Evolutionary conservation across 1,140 invertebrate species (phyloP).

Genomic region (Andricus grossulariae): DNA sequence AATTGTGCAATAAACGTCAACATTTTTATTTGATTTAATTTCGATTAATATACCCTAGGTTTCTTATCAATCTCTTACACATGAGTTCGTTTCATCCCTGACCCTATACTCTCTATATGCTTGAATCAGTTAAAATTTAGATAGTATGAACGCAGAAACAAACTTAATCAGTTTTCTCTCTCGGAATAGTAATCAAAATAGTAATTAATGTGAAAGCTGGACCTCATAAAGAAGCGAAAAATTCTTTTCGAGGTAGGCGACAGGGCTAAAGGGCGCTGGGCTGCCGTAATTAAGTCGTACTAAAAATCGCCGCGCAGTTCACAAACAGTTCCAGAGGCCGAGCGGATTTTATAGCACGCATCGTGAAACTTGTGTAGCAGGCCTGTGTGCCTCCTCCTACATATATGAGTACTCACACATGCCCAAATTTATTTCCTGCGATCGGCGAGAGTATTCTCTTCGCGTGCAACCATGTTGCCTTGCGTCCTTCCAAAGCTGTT

Average conservation of each 20-base stretch:
- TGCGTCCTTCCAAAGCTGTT: too few species aligned
- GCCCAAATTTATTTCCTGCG: background rate
- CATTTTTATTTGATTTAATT: too few species aligned
- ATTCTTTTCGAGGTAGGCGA: conserved; percentile 49
- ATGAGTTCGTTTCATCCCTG: too few species aligned
- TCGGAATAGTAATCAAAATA: background rate
- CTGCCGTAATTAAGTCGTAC: conserved; percentile 67
- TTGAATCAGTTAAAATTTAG: too few species aligned
- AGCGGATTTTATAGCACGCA: conserved; percentile 61
- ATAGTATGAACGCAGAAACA: too few species aligned
- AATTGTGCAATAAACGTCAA: too few species aligned
- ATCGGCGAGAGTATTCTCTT: background rate
- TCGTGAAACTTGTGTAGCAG: conserved; percentile 41
- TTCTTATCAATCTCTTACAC: too few species aligned
- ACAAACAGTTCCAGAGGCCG: conserved; percentile 51
- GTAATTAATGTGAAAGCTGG: conserved; percentile 1
- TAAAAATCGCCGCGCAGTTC: conserved; percentile 60
- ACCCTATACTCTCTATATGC: too few species aligned
- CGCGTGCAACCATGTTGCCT: too few species aligned
- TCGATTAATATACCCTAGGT: too few species aligned
- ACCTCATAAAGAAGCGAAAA: conserved; percentile 51
- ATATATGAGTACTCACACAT: background rate
- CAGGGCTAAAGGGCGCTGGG: conserved; percentile 46
- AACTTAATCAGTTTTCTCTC: background rate
- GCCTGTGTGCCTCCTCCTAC: conserved; percentile 34